Base-by-base conservation (phyloP, 2,113 vertebrate genomes). In the Carassius gibelio region DNA sequence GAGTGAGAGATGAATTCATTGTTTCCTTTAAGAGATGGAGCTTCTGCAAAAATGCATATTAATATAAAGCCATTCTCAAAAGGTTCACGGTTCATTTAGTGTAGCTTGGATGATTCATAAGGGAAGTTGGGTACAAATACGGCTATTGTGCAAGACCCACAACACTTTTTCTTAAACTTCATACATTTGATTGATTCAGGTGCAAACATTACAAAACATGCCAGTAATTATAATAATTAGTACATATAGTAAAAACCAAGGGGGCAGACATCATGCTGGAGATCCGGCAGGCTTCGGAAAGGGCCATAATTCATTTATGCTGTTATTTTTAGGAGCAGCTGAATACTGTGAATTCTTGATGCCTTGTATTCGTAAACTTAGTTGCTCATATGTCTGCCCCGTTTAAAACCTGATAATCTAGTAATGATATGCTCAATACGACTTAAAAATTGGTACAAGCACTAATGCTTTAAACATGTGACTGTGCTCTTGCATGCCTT, bases 281-380 rank as follows among this genome's bases (percentile, higher is more conserved):
- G 66, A 52, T 88, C 59, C 34, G 61, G 17, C 72, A 83, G 66
- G 48, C 75, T 75, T 87, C 80, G 48, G 59, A 48, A 61, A 77
- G 26, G 26, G 36, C 34, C 78, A 84, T 88, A 52, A 88, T 86
- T 86, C 50, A 75, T 86, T 86, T 81, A 81, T 88, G 71, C 6
- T 10, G 61, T 62, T 86, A 84, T 88, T 86, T 88, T 86, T 86
- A 86, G 87, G 34, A 69, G 71, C 55, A 66, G 62, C 59, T 75
- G 75, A 78, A 86, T 74, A 83, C 85, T 85, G 64, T 86, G 85
- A 85, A 68, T 38, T 75, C 48, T 81, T 75, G 45, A 69, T 76
- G 71, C 64, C 26, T 55, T 34, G 30, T 84, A 72, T 62, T 72
- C 59, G 75, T 87, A 42, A 86, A 75, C 62, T 75, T 77, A 50